Base-by-base conservation (phyloP, 2,797 vertebrate species). In the Sylvilagus floridanus region DNA sequence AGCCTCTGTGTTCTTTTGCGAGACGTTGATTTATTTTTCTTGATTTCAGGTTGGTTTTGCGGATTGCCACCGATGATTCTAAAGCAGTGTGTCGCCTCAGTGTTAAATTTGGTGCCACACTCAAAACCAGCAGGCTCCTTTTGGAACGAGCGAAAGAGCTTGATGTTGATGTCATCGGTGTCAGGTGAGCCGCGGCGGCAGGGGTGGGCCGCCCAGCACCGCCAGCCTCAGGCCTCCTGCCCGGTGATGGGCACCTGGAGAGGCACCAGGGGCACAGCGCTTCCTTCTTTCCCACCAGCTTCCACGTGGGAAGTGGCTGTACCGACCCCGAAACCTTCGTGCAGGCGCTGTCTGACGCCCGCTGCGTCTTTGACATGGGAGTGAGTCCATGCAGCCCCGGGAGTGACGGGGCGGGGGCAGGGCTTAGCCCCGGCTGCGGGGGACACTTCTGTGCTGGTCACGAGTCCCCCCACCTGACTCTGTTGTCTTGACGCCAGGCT, bases 261-360 rank as follows among this genome's bases (percentile, higher is more conserved):
- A 75, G 83, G 28, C n/a, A 30, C 22, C 57, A 13, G 35, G 17
- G 75, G 7, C 28, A 5, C 4, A n/a, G 7, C 0, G 1, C 72
- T 7, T 63, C 19, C 2, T 84, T 30, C 22, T 50, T 47, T 7
- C 68, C 28, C 62, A 0, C 0, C 65, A 99, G 99, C 96, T 99
- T 99, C 97, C 99, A 99, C 1, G 99, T 99, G 91, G 99, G 99
- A 96, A 99, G 99, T 50, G 99, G 99, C 76, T 99, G 99, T 96
- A 99, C 99, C 1, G 99, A 99, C 75, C 98, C 99, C 0, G 98
- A 99, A 83, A 99, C 99, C 1, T 99, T 99, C 75, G 98, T 97
- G 63, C 99, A 99, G 97, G 99, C 99, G 1, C 99, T 99, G 71
- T 98, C 99, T 28, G 99, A 99, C 96, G 99, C 99, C n/a, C 99